phyloP scores from a whole-genome alignment of 2,888 invertebrate species.

The Sesamia inferens region DNA sequence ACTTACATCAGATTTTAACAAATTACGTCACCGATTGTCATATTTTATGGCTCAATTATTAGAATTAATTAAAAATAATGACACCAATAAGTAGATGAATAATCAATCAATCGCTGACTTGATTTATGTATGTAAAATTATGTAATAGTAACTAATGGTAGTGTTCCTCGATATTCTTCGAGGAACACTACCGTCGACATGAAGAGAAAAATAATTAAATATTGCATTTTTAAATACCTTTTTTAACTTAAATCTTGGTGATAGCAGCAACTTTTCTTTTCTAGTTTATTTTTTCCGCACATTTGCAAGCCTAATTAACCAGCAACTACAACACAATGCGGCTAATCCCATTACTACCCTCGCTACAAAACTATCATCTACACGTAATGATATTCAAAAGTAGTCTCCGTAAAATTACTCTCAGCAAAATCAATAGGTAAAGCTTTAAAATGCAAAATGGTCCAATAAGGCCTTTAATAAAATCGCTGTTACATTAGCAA shows the following conservation, averaged over 20 bases:
- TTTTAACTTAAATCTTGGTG: too few relatives aligned
- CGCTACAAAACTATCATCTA: conserved; percentile 4
- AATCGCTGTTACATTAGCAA: conserved; percentile 62
- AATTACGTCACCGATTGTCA: neutral
- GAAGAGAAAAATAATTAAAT: too few relatives aligned
- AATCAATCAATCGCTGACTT: too few relatives aligned
- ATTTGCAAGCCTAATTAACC: neutral
- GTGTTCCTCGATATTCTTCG: too few relatives aligned
- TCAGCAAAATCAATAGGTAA: conserved; percentile 43
- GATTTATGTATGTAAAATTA: too few relatives aligned
- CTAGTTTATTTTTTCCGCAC: neutral
- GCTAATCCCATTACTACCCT: neutral
- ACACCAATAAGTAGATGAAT: too few relatives aligned
- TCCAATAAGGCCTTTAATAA: conserved; percentile 55
- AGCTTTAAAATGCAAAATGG: conserved; percentile 54
- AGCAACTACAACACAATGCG: conserved; percentile 8
- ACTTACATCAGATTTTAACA: neutral
- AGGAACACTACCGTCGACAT: too few relatives aligned
- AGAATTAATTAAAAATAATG: neutral
- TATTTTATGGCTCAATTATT: neutral
- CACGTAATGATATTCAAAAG: conserved; percentile 27
- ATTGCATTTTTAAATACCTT: too few relatives aligned
- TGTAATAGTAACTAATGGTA: too few relatives aligned
- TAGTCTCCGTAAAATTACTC: conserved; percentile 14
- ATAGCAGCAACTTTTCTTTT: too few relatives aligned